Base-by-base conservation (phyloP, 1,140 invertebrate species). In the Drosophila insularis region DNA sequence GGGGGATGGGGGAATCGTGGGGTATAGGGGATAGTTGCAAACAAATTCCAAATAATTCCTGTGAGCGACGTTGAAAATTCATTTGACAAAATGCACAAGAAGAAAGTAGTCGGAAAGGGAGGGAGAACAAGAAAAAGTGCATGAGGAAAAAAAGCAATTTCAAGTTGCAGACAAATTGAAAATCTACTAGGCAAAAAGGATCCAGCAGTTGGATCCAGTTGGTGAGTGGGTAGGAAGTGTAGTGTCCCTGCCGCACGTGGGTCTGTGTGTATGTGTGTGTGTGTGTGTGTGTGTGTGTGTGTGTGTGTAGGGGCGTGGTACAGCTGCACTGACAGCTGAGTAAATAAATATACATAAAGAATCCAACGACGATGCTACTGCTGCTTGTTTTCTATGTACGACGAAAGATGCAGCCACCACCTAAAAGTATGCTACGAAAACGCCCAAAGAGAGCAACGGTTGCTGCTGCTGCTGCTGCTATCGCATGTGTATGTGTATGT, bases 401-500 rank as follows among this genome's bases (percentile, higher is more conserved):
- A 37, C 71, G 70, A 77, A 87, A 87, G 84, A 89, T 87, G 84
- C 84, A 89, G 84, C 77, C 73, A 87, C 84, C 84, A 74, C 84
- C 84, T 84, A 89, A 89, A 89, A 89, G 84, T 89, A 80, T 89
- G 84, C 85, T 89, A 87, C 85, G 77, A 84, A 87, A 89, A 89
- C 75, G 89, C 80, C 72, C 80, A 80, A 78, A 69, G 82, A 50
- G 43, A 13, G 11, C 35, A 11, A 37, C 35, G 11, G 35, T 11
- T 13, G 11, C 63, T 11, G 50, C 50, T 67, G 31, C 50, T 67
- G 31, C 43, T 80, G 82, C 80, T 68, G 58, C 13, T 56, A 43
- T 19, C 58, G 46, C 56, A 54, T 78, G 54, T 72, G 66, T 59
- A 39, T 70, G 71, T 71, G 62, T 69, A 54, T 54, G 63, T 60